Evolutionary conservation across 2,888 invertebrate genomes (phyloP), one percentile per base, ranked within the genome.

Genomic region (Rosalia funebris): DNA sequence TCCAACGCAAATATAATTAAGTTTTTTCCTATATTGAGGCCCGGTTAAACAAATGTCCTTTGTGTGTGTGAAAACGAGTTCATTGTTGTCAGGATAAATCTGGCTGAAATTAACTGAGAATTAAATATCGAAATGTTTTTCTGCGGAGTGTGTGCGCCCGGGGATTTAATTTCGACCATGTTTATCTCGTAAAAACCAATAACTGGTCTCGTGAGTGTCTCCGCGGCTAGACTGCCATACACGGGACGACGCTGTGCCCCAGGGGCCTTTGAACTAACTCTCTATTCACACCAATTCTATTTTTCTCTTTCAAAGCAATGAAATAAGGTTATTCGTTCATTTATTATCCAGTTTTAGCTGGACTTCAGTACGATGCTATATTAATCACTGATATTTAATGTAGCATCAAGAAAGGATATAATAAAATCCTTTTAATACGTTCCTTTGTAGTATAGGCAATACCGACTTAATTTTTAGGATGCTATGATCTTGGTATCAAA

Each of bases 101-200:
- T 69, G 66, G 69, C 66, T 73, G 71, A 78, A 79, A 81, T 80
- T 81, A 80, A 77, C 75, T 71, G 72, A 73, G 77, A 81, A 80
- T 80, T 81, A 80, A 79, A 81, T 79, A 80, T 77, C 78, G 81
- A 81, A 79, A 81, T 80, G 79, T 80, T 80, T 80, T 81, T 79
- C 77, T 77, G 76, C 63, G 66, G 75, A 75, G 77, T 76, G 77
- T 77, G 76, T 75, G 70, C 77, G 79, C 80, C 78, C 69, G 72
- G 74, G 81, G 80, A 80, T 79, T 80, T 79, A 81, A 80, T 81
- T 80, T 80, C 77, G 79, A 71, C 77, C 79, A 80, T 81, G 81
- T 81, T 81, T 80, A 77, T 78, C 80, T 78, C 80, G 80, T 81
- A 81, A 81, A 81, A 81, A 81, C 79, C 81, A 81, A 81, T 81